phyloP scores from a whole-genome alignment of 2,888 invertebrate genomes.

The Rugalucina vietnamica region DNA sequence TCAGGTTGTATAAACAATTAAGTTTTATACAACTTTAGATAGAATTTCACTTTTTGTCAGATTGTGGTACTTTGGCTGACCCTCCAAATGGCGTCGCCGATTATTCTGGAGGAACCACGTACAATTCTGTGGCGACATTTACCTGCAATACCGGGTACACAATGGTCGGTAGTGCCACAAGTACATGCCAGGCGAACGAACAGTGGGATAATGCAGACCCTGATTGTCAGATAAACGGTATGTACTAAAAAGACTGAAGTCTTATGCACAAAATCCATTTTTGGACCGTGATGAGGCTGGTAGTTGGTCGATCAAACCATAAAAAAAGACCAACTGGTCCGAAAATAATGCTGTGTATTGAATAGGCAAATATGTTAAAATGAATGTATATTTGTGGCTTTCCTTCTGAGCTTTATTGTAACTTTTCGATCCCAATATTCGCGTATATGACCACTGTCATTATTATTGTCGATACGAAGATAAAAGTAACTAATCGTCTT shows the following conservation, averaged over 20 bases:
- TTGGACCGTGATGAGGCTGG: not conserved
- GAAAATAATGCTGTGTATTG: not conserved
- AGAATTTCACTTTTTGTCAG: slow-evolving; percentile 38
- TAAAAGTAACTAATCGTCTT: not conserved
- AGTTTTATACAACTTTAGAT: no score
- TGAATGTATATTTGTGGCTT: no score
- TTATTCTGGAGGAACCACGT: slow-evolving; percentile 20
- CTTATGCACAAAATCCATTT: not conserved
- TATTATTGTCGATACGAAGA: not conserved
- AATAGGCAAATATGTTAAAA: not conserved
- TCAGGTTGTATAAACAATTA: not conserved
- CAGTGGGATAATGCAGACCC: slow-evolving; percentile 31
- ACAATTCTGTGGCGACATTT: slow-evolving; percentile 36
- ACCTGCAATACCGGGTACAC: slow-evolving; percentile 35
- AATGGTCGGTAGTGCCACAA: not conserved
- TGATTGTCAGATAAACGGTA: slow-evolving; percentile 47
- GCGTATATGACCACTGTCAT: no score
- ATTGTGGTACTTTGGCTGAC: slow-evolving; percentile 43
- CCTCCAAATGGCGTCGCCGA: slow-evolving; percentile 46
- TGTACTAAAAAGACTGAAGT: not conserved
- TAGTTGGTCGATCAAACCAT: not conserved
- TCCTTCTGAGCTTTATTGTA: no score
- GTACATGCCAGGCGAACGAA: not conserved
- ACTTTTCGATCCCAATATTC: no score
- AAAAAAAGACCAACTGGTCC: not conserved